Evolutionary conservation across 2,797 vertebrate species (phyloP).

Genomic region (Enteromius anoplus): DNA sequence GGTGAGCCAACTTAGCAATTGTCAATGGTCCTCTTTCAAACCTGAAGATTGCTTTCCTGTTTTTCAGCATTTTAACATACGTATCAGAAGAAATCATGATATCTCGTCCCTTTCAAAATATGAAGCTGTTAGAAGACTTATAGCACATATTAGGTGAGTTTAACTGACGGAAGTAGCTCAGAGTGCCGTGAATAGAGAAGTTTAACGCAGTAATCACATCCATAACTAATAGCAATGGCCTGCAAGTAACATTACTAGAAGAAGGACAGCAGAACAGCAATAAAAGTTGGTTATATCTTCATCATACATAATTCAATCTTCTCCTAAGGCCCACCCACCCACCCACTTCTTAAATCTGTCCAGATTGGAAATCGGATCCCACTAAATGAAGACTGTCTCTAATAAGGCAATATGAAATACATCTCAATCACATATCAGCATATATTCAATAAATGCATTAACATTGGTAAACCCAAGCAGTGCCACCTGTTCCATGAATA

Average conservation of each 20-base stretch:
- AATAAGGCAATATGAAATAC: conserved; percentile 37
- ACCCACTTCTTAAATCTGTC: conserved; percentile 39
- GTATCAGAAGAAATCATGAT: conserved; percentile 3
- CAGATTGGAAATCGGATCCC: conserved; percentile 53
- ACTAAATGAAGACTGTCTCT: conserved; percentile 59
- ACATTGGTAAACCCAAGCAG: conserved; percentile 78
- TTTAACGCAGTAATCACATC: conserved; percentile 95
- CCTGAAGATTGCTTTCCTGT: conserved; percentile 30
- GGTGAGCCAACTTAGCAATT: conserved; percentile 89
- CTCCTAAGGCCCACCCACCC: conserved; percentile 65
- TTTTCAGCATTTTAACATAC: conserved; percentile 24
- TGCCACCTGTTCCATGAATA: conserved; percentile 68
- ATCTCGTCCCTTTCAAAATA: conserved; percentile 42
- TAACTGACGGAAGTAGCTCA: conserved; percentile 87
- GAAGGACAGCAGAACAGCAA: conserved; percentile 93
- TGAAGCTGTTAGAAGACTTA: conserved; percentile 6
- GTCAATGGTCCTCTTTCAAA: conserved; percentile 80
- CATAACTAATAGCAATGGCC: conserved; percentile 93
- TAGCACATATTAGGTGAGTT: neutral
- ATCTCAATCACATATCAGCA: conserved; percentile 52
- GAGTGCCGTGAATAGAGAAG: conserved; percentile 90
- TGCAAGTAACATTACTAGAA: conserved; percentile 97
- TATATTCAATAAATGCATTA: conserved; percentile 49
- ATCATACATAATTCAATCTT: conserved; percentile 84
- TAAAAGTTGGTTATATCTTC: conserved; percentile 90